Evolutionary conservation across 2,888 invertebrate species (phyloP), one percentile per base, ranked within the genome.

Genomic region (Chrysotoxum bicinctum): DNA sequence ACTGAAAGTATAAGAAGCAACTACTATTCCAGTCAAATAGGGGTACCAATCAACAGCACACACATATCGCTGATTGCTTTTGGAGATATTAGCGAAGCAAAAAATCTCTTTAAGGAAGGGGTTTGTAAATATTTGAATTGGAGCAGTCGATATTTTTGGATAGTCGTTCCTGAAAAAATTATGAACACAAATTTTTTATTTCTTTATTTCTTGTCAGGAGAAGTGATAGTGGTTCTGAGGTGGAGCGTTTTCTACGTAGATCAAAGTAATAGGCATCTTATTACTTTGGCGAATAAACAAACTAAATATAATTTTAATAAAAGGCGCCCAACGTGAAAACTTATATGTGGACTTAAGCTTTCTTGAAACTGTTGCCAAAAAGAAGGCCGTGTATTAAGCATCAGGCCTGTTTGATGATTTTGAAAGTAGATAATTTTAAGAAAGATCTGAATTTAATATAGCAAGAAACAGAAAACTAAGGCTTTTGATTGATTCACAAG

Each of bases 31-130:
- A 0, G 95, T 93, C 93, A 95, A 93, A 90, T 94, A 93, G 0
- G 95, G 95, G 92, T 96, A 96, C 94, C 96, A 96, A 81, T 93
- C 93, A 14, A 94, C 92, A 81, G 93, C 92, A 7, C 94, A 94
- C 45, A 96, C 94, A 90, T 93, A 94, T 88, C 95, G 95, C 81
- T 94, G 93, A 89, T 94, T 94, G 80, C 95, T 95, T 89, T 94
- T 93, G 1, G 92, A 89, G 2, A 95, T 94, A 88, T 95, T 94
- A 26, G 94, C 94, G 88, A 95, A 95, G 88, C 95, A 94, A 62
- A 94, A 93, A 86, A 94, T 89, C 73, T 92, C 92, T 82, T 91
- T 89, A 14, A 92, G 87, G 45, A 88, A 89, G 0, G 92, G 91
- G 32, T 88, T 89, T 8, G 89, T 88, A 62, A 90, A 91, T 79